Conservation (phyloP, 2,888 invertebrate species). For the Lobophora halterata region DNA sequence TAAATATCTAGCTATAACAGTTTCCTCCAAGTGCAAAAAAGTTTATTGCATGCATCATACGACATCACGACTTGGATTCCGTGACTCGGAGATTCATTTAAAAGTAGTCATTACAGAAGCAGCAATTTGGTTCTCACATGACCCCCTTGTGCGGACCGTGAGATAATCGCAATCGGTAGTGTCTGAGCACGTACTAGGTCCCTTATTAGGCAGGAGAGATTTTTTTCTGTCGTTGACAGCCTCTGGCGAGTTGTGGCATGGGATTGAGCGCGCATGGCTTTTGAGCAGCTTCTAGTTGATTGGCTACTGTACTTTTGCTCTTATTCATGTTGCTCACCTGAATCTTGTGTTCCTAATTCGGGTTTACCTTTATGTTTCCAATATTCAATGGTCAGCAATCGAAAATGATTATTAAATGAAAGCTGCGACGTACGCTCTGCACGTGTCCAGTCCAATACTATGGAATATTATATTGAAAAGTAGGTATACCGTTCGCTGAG, state of each 20-base stretch:
- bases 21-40: slow-evolving; percentile 44
- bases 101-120: slow-evolving; percentile 58
- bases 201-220: slow-evolving; percentile 65
- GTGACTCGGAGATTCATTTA: slow-evolving; percentile 57
- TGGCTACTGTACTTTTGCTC: slow-evolving; percentile 7
- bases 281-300: slow-evolving; percentile 37
- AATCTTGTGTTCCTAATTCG: slow-evolving; percentile 1
- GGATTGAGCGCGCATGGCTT: slow-evolving; percentile 55
- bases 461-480: no score
- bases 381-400: no score
- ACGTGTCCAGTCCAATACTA: no score
- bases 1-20: slow-evolving; percentile 44
- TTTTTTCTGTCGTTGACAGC: slow-evolving; percentile 54
- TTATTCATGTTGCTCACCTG: slow-evolving; percentile 5
- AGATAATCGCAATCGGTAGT: slow-evolving; percentile 75
- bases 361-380: no score
- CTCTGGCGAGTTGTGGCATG: slow-evolving; percentile 42
- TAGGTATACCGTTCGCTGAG: no score
- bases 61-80: slow-evolving; percentile 52
- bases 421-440: no score
- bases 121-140: slow-evolving; percentile 67
- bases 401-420: no score
- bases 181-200: slow-evolving; percentile 68
- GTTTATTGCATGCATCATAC: slow-evolving; percentile 48
- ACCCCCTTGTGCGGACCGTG: slow-evolving; percentile 69